Evolutionary conservation across 2,797 vertebrate species (phyloP).

Genomic region (Tenualosa thibaudeaui): DNA sequence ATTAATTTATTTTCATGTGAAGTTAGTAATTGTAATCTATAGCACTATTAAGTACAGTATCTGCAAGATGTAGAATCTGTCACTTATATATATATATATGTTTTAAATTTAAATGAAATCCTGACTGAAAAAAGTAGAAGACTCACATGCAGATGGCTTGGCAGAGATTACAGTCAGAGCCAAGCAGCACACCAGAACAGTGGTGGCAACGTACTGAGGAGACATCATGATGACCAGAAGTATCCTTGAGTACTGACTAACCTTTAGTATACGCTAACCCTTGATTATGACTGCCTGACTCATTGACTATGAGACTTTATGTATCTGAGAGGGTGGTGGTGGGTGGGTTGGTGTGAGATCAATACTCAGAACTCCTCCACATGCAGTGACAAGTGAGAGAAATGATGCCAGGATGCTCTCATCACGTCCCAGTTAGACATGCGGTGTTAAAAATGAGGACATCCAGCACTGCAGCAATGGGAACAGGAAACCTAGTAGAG

Average conservation of each 20-base stretch:
- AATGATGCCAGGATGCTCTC: not conserved
- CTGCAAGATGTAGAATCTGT: no score
- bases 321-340: not conserved
- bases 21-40: no score
- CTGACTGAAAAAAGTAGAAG: not conserved
- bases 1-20: no score
- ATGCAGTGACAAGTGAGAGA: not conserved
- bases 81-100: no score
- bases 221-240: slow-evolving; percentile 55
- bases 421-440: slow-evolving; percentile 17
- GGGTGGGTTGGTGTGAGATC: not conserved
- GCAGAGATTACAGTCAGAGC: slow-evolving; percentile 50
- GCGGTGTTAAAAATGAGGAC: slow-evolving; percentile 42
- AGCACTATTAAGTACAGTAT: no score
- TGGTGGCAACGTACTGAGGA: slow-evolving; percentile 46
- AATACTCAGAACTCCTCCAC: not conserved
- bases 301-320: not conserved
- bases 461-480: slow-evolving; percentile 10
- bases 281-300: not conserved
- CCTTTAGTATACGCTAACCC: no score
- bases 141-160: slow-evolving; percentile 60
- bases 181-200: slow-evolving; percentile 52
- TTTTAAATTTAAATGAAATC: no score
- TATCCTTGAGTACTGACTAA: not conserved
- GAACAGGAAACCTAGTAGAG: slow-evolving; percentile 46